Evolutionary conservation across 2,888 invertebrate species (phyloP).

Genomic region (Drosophila niveifrons): DNA sequence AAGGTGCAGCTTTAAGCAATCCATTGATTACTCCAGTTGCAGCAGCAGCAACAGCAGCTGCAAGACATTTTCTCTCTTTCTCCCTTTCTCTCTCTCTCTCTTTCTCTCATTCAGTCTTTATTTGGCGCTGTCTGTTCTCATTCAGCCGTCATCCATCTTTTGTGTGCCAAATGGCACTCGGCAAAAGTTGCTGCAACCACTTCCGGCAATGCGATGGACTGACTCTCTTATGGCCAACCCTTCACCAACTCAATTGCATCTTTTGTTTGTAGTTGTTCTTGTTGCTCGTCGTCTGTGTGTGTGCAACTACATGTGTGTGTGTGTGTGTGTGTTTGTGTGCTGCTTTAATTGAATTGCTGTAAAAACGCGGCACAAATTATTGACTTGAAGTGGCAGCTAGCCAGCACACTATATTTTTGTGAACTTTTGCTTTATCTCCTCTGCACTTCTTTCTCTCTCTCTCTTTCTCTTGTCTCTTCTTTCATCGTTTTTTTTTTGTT

Average conservation of each 20-base stretch:
- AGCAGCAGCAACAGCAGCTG: constrained; percentile 6
- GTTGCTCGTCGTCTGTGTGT: neutral
- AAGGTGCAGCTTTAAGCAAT: constrained; percentile 43
- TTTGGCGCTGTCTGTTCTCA: constrained; percentile 33
- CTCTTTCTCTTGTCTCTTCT: neutral
- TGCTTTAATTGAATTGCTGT: constrained; percentile 67
- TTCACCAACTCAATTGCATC: constrained; percentile 62
- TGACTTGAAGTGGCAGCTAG: constrained; percentile 58
- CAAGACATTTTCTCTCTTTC: too few species aligned
- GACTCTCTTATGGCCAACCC: constrained; percentile 49
- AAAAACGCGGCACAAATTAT: constrained; percentile 68
- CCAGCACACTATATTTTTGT: constrained; percentile 43
- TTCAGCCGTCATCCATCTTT: constrained; percentile 52
- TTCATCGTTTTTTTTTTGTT: neutral
- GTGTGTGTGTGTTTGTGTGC: constrained; percentile 24
- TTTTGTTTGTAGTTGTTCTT: constrained; percentile 49
- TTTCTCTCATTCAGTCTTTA: neutral
- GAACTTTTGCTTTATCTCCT: constrained; percentile 4
- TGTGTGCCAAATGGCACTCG: constrained; percentile 74
- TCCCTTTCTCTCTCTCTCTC: neutral
- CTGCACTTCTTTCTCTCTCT: constrained; percentile 2
- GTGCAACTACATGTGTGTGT: neutral
- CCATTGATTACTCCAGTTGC: constrained; percentile 47
- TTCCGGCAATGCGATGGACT: constrained; percentile 66
- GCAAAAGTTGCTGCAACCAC: constrained; percentile 67